phyloP scores from a whole-genome alignment of 2,888 invertebrate species.

The Apeira syringaria region DNA sequence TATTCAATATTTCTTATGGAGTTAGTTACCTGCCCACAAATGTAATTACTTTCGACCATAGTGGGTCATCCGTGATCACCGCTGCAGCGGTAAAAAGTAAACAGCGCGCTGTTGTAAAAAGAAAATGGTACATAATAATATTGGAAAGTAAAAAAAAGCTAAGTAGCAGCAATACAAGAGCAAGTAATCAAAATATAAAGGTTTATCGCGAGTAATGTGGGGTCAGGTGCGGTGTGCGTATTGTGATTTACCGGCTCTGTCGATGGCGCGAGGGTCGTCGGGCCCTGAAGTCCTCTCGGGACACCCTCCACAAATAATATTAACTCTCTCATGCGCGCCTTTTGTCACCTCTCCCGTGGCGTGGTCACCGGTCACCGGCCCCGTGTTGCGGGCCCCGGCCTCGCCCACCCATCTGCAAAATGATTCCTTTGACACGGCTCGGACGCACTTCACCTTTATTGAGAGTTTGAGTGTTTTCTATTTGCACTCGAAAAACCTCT shows the following conservation, averaged over 20 bases:
- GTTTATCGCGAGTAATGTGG: slow-evolving; percentile 42
- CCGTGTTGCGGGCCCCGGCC: not conserved
- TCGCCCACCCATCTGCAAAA: slow-evolving; percentile 47
- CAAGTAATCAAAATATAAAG: slow-evolving; percentile 53
- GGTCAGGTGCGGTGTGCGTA: slow-evolving; percentile 40
- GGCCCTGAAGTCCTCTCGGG: slow-evolving; percentile 10
- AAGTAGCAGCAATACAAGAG: too few relatives aligned
- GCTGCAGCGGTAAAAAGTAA: too few relatives aligned
- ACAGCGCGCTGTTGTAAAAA: too few relatives aligned
- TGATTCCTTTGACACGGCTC: slow-evolving; percentile 60
- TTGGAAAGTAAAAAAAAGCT: too few relatives aligned
- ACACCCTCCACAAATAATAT: slow-evolving; percentile 56
- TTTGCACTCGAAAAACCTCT: slow-evolving; percentile 24
- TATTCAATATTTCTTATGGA: too few relatives aligned
- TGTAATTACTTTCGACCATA: too few relatives aligned
- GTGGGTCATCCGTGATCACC: too few relatives aligned
- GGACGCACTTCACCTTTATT: slow-evolving; percentile 47
- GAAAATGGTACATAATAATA: too few relatives aligned
- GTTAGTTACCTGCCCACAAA: too few relatives aligned
- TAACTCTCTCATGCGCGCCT: slow-evolving; percentile 59
- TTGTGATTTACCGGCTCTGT: slow-evolving; percentile 36
- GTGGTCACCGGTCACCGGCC: too few relatives aligned
- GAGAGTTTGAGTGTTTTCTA: slow-evolving; percentile 38
- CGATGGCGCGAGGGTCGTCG: slow-evolving; percentile 31
- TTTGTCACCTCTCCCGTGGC: slow-evolving; percentile 46